Evolutionary conservation across 1,140 invertebrate genomes (phyloP).

Genomic region (Globodera rostochiensis): DNA sequence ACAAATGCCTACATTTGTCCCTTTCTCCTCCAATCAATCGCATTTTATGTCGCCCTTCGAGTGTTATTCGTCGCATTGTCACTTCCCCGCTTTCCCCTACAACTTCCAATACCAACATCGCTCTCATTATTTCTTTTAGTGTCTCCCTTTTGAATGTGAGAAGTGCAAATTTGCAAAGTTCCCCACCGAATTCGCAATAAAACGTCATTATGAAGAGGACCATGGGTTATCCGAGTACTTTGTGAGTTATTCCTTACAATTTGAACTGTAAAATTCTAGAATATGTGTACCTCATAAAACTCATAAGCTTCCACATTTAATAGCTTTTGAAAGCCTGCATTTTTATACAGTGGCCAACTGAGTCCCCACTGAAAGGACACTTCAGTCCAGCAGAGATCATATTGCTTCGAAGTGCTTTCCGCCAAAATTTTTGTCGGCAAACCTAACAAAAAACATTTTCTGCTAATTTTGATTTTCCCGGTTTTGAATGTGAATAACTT

Average conservation of each 20-base stretch:
- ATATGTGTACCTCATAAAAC: too few species aligned
- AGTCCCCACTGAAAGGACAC: too few species aligned
- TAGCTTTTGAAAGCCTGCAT: not conserved
- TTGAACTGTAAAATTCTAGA: not conserved
- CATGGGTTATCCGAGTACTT: conserved; percentile 43
- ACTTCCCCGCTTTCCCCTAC: too few species aligned
- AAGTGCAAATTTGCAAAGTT: conserved; percentile 48
- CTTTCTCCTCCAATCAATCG: conserved; percentile 37
- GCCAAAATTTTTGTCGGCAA: not conserved
- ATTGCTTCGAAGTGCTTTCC: too few species aligned
- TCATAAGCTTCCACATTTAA: too few species aligned
- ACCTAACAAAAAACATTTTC: not conserved
- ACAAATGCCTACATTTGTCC: conserved; percentile 2
- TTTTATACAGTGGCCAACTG: not conserved
- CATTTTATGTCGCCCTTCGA: not conserved
- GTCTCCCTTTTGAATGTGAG: conserved; percentile 42
- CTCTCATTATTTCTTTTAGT: conserved; percentile 5
- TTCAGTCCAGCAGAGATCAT: too few species aligned
- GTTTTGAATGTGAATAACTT: not conserved
- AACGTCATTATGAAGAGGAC: conserved; percentile 40
- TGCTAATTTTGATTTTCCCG: not conserved
- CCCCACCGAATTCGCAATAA: conserved; percentile 44
- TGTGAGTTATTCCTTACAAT: conserved; percentile 21
- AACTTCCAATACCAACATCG: too few species aligned
- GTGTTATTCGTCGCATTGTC: too few species aligned